phyloP scores from a whole-genome alignment of 2,888 invertebrate genomes.

The Lasioglossum marginatum region DNA sequence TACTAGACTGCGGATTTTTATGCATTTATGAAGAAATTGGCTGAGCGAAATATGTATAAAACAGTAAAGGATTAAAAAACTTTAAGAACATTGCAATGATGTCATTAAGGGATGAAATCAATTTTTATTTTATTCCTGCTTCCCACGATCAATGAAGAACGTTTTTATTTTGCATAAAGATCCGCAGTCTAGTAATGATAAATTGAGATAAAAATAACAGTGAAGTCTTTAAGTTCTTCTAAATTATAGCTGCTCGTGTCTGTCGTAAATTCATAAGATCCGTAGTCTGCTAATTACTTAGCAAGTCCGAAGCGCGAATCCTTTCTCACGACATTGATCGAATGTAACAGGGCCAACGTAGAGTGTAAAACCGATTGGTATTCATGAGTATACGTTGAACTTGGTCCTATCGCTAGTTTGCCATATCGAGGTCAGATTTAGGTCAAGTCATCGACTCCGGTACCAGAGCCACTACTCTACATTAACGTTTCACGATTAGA shows the following conservation, averaged over 20 bases:
- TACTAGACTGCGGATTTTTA: no score
- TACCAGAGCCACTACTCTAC: not conserved
- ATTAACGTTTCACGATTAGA: not conserved
- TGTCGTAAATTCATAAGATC: no score
- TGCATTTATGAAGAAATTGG: not conserved
- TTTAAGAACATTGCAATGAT: no score
- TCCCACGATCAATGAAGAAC: no score
- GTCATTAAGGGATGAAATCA: no score
- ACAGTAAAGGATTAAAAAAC: no score
- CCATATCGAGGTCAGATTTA: constrained; percentile 1
- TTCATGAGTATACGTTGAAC: constrained; percentile 7
- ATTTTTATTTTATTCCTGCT: no score
- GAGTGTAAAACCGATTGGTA: not conserved
- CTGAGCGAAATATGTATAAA: no score
- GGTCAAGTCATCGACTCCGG: not conserved
- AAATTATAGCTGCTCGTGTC: no score
- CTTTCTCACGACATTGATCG: not conserved
- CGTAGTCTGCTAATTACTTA: not conserved
- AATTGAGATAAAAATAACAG: not conserved
- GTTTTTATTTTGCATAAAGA: no score
- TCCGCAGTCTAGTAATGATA: no score
- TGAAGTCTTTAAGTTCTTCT: no score
- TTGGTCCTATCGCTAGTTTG: not conserved
- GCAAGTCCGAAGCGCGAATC: not conserved
- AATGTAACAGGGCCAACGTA: not conserved